Evolutionary conservation across 2,797 vertebrate species (phyloP), one percentile per base, ranked within the genome.

Genomic region (Betta splendens): DNA sequence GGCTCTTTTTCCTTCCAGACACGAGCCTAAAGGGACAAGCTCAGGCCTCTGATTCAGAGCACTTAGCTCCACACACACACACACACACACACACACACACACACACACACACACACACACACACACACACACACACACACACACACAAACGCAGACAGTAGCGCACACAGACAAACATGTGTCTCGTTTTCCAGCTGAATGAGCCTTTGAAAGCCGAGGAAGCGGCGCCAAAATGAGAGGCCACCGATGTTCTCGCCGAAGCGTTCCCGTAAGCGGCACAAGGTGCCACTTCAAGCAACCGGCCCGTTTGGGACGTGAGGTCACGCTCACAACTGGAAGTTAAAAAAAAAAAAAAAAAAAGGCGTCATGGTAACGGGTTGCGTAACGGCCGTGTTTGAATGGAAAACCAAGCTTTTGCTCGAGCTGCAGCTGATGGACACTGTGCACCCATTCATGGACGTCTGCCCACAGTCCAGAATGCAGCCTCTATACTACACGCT

Each of bases 401-500:
- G 78, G 75, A 81, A 85, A 74, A 56, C 33, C 28, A 57, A 77
- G 72, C 26, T 51, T 74, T 56, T 56, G 85, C 81, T 71, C 72
- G 58, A 47, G 64, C 58, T 25, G 87, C 17, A 49, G 58, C 79
- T 90, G 91, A 93, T 88, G 90, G 81, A 87, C 64, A 85, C 89
- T 85, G 78, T 52, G 79, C 86, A 76, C 91, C 94, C 92, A 93
- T 92, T 93, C 72, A 70, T 37, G 21, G 51, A 50, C 44, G 15
- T 10, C 49, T 28, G 88, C 93, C 92, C 93, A 85, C 64, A 60
- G 73, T 53, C 60, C 15, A 44, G 62, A n/a, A n/a, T n/a, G n/a
- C n/a, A n/a, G n/a, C n/a, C n/a, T n/a, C n/a, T n/a, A n/a, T n/a
- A n/a, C 72, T 81, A 72, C 85, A 45, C 20, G 31, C 2, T 20